phyloP scores from a whole-genome alignment of 2,888 invertebrate genomes.

The Pegoplata infirma region DNA sequence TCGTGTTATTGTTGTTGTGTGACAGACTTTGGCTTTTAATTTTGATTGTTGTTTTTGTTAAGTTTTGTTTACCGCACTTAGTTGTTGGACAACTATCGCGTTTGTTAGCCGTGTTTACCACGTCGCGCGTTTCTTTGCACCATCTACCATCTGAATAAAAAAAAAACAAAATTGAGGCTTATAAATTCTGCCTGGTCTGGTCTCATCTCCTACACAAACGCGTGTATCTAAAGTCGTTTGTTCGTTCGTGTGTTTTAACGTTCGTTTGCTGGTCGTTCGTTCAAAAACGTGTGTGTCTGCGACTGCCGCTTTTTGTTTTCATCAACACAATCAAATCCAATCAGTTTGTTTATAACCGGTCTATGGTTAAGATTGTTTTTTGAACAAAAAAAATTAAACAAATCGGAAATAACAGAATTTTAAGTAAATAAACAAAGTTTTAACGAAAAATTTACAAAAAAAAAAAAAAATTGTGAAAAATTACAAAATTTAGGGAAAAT shows the following conservation, averaged over 20 bases:
- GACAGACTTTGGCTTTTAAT: neutral
- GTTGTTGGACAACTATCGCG: constrained; percentile 38
- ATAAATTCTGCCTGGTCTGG: constrained; percentile 27
- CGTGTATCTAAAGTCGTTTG: neutral
- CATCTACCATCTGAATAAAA: neutral
- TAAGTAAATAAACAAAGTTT: neutral
- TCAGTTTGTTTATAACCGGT: constrained; percentile 63
- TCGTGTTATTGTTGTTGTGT: neutral
- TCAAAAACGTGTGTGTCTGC: neutral
- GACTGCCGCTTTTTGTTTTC: constrained; percentile 36
- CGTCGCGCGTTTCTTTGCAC: too few species aligned
- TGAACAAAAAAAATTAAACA: neutral
- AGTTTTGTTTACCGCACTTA: constrained; percentile 25
- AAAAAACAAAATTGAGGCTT: constrained; percentile 23
- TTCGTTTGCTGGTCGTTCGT: constrained; percentile 6
- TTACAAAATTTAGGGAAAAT: neutral
- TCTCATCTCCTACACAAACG: constrained; percentile 6
- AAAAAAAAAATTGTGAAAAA: neutral
- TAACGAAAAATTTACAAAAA: neutral
- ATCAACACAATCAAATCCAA: constrained; percentile 38
- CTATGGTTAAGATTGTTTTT: constrained; percentile 33
- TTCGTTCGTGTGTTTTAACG: neutral
- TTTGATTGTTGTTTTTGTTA: constrained; percentile 2
- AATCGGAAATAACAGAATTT: neutral
- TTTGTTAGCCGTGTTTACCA: constrained; percentile 5